phyloP scores from a whole-genome alignment of 1,140 invertebrate genomes.

The Sinonovacula constricta region DNA sequence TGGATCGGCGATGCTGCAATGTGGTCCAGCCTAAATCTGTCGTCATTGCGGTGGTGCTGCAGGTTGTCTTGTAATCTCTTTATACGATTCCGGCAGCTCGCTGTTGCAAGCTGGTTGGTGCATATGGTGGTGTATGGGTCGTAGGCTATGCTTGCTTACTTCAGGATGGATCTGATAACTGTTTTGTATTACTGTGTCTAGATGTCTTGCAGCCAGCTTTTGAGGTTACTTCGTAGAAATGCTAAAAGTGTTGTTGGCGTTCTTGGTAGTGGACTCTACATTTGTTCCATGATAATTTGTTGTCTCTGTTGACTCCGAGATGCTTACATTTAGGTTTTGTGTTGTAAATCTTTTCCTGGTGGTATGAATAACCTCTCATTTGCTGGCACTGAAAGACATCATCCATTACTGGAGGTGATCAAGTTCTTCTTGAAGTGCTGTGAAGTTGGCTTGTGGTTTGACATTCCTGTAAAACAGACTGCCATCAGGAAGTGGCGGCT shows the following conservation, averaged over 20 bases:
- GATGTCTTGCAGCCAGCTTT: conserved; percentile 16
- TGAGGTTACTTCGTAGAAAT: conserved; percentile 7
- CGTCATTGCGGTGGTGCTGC: conserved; percentile 32
- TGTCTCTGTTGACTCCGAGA: conserved; percentile 12
- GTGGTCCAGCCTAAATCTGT: conserved; percentile 5
- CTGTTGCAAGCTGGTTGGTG: conserved; percentile 49
- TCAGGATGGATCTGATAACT: not conserved
- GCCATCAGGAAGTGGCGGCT: conserved; percentile 41
- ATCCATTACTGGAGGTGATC: too few species aligned
- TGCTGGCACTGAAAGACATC: too few species aligned
- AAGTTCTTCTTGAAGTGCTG: too few species aligned
- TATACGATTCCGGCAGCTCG: conserved; percentile 38
- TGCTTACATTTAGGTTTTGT: too few species aligned
- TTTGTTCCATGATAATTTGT: conserved; percentile 10
- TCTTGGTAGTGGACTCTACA: conserved; percentile 1
- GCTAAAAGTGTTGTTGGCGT: conserved; percentile 2
- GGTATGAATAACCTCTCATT: too few species aligned
- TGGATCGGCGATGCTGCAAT: too few species aligned
- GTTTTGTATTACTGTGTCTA: not conserved
- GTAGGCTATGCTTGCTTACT: conserved; percentile 40
- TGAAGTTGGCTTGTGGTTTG: too few species aligned
- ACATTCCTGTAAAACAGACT: conserved; percentile 10
- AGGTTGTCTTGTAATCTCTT: not conserved
- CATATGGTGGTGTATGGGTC: conserved; percentile 36
- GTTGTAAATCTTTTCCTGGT: too few species aligned